These are phyloP conservation scores for Halocynthia aurantium DNA, from an alignment of 23 tunicate species.

Conservation along the genomic window DNA sequence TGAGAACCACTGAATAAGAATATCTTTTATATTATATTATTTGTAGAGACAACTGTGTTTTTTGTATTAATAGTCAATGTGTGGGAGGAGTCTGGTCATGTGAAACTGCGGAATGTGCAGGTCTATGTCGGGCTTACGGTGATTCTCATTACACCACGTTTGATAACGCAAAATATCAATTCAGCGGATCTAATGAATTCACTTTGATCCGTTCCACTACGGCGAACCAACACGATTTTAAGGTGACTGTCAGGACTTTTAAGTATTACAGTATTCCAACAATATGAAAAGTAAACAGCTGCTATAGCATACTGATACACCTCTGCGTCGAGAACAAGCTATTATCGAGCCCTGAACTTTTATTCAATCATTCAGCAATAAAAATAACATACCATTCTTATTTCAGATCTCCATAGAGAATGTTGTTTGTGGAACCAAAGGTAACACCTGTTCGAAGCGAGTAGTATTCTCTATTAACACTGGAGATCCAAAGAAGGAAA, in stretches of 20 bases:
- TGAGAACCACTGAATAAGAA: not conserved
- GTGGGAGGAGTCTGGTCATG: slow-evolving; percentile 61
- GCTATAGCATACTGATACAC: not conserved
- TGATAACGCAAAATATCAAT: slow-evolving; percentile 88
- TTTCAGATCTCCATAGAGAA: slow-evolving; percentile 87
- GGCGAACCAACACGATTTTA: slow-evolving; percentile 60
- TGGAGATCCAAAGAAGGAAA: slow-evolving; percentile 59
- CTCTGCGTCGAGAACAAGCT: not conserved
- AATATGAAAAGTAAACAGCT: too few species aligned
- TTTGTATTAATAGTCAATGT: slow-evolving; percentile 46
- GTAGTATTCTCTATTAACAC: slow-evolving; percentile 76
- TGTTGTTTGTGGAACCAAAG: slow-evolving; percentile 82
- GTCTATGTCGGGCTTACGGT: slow-evolving; percentile 92
- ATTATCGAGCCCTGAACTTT: not conserved
- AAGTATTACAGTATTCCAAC: too few species aligned
- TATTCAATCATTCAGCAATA: not conserved
- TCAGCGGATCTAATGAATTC: slow-evolving; percentile 81
- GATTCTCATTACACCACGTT: slow-evolving; percentile 95
- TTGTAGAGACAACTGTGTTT: not conserved
- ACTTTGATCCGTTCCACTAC: slow-evolving; percentile 74
- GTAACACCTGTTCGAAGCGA: slow-evolving; percentile 87
- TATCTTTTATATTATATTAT: not conserved
- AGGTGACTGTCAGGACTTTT: slow-evolving; percentile 21
- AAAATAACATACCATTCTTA: not conserved
- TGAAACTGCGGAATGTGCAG: slow-evolving; percentile 84